Evolutionary conservation across 2,888 invertebrate genomes (phyloP).

Genomic region (Luperina nickerlii): DNA sequence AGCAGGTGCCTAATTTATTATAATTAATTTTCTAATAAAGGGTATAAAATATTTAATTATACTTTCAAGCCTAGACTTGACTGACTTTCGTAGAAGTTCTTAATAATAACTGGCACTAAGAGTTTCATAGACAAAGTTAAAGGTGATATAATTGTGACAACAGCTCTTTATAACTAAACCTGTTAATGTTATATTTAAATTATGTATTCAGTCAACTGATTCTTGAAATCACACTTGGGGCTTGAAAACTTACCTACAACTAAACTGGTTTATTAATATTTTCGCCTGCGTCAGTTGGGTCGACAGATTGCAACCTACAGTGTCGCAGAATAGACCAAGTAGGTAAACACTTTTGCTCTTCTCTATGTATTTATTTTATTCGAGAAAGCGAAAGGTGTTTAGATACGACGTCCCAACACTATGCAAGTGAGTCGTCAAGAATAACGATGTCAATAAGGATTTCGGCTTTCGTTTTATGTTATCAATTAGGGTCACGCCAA

Average conservation of each 20-base stretch:
- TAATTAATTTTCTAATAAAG: conserved; percentile 43
- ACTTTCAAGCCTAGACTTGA: conserved; percentile 24
- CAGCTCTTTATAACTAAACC: conserved; percentile 32
- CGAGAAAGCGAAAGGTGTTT: conserved; percentile 20
- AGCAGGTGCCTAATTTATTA: conserved; percentile 14
- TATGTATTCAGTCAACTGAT: conserved; percentile 43
- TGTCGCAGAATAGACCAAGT: conserved; percentile 8
- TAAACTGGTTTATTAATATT: conserved; percentile 39
- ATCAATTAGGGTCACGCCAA: conserved; percentile 51
- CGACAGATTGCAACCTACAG: conserved; percentile 40
- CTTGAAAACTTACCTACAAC: conserved; percentile 31
- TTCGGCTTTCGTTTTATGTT: conserved; percentile 26
- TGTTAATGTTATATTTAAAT: conserved; percentile 33
- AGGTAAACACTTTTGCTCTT: conserved; percentile 33
- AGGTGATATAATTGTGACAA: conserved; percentile 43
- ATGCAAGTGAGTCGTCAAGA: conserved; percentile 42
- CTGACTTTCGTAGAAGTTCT: conserved; percentile 43
- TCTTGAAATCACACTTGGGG: conserved; percentile 28
- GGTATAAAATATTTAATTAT: conserved; percentile 35
- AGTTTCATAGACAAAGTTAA: conserved; percentile 34
- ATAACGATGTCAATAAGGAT: conserved; percentile 47
- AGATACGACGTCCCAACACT: conserved; percentile 16
- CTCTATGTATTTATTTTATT: conserved; percentile 21
- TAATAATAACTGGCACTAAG: conserved; percentile 53
- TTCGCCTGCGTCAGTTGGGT: conserved; percentile 33